Percentiles rank a stretch among this genome's conserved stretches.
Conservation (phyloP, 2,888 invertebrate species). For the Autographa pulchrina region DNA sequence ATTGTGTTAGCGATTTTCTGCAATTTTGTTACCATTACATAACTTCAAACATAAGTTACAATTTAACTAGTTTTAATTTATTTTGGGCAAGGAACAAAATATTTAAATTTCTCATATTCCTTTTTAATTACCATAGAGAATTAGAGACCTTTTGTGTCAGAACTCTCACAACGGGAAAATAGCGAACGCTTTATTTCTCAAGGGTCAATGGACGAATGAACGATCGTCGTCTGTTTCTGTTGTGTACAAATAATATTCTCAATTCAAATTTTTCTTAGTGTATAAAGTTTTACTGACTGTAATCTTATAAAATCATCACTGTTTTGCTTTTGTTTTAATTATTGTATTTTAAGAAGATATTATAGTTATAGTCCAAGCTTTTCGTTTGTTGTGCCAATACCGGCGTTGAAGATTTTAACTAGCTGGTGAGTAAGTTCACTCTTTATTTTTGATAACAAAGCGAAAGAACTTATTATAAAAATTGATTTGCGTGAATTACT, state of each 20-base stretch:
- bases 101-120: too few species aligned
- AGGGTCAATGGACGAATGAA: conserved; percentile 55
- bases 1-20: too few species aligned
- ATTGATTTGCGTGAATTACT: too few species aligned
- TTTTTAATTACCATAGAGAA: background rate
- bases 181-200: conserved; percentile 16
- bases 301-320: conserved; percentile 10
- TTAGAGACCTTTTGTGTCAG: background rate
- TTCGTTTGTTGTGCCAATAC: conserved; percentile 35
- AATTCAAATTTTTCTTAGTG: conserved; percentile 13
- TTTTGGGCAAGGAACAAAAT: background rate
- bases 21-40: too few species aligned
- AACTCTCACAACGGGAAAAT: conserved; percentile 50
- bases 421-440: conserved; percentile 49
- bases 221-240: conserved; percentile 42
- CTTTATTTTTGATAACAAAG: conserved; percentile 7
- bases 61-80: too few species aligned
- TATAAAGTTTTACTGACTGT: conserved; percentile 13
- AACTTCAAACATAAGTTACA: too few species aligned
- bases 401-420: conserved; percentile 37
- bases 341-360: background rate
- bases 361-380: background rate
- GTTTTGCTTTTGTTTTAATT: conserved; percentile 26
- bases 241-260: conserved; percentile 40
- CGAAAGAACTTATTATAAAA: background rate